Evolutionary conservation across 2,888 invertebrate species (phyloP).

Genomic region (Salticus scenicus): DNA sequence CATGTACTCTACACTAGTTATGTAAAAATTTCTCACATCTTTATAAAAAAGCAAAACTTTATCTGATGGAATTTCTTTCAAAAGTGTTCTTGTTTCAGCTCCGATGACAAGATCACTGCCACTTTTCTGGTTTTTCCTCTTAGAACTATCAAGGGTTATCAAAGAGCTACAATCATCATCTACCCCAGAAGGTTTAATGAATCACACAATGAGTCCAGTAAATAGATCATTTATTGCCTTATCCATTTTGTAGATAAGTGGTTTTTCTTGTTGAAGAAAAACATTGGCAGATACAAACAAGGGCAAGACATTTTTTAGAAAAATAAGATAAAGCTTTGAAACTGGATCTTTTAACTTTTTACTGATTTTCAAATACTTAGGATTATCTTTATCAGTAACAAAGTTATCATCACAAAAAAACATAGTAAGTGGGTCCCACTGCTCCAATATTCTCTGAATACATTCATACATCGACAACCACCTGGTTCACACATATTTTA

Average conservation of each 20-base stretch:
- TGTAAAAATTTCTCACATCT: neutral
- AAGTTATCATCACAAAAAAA: neutral
- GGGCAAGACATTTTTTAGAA: neutral
- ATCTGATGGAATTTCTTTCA: neutral
- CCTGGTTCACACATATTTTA: neutral
- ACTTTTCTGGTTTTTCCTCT: neutral
- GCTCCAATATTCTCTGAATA: neutral
- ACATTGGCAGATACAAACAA: neutral
- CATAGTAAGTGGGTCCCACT: neutral
- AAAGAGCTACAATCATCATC: neutral
- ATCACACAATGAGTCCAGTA: neutral
- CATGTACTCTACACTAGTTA: neutral
- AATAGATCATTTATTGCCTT: neutral
- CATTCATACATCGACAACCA: neutral
- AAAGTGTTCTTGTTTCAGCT: neutral
- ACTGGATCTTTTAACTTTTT: neutral
- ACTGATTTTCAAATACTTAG: no score
- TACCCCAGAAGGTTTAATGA: neutral
- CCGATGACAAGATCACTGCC: neutral
- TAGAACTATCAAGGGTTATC: neutral
- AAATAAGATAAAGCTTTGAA: neutral
- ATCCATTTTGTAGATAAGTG: neutral
- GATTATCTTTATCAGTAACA: neutral
- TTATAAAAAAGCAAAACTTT: neutral
- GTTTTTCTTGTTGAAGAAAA: neutral